Evolutionary conservation across 2,797 vertebrate species (phyloP).

Genomic region (Accipiter fasciatus): DNA sequence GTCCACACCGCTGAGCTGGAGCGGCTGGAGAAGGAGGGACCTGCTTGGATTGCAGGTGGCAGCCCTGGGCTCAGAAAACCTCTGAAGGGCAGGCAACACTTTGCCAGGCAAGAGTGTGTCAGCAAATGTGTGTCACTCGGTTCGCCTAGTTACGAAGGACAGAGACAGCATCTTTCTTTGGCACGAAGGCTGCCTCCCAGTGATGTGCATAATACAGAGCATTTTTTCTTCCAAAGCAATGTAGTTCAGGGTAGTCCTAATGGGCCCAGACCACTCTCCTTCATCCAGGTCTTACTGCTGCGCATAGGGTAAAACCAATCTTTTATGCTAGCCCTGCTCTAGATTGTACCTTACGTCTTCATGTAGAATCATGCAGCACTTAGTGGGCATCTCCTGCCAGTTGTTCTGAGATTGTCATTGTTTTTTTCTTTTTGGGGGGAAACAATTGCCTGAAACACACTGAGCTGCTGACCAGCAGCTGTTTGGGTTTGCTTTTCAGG

Average conservation of each 20-base stretch:
- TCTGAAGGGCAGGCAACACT: neutral
- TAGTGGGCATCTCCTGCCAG: neutral
- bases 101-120: neutral
- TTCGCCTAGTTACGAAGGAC: neutral
- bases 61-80: neutral
- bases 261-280: neutral
- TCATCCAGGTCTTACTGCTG: neutral
- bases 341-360: neutral
- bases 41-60: too few species aligned
- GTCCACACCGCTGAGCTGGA: fast-evolving
- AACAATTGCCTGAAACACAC: neutral
- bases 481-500: neutral
- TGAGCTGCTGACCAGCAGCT: neutral
- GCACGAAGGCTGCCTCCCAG: neutral
- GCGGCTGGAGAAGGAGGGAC: neutral
- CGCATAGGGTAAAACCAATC: neutral
- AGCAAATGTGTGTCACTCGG: neutral
- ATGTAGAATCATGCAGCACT: neutral
- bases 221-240: neutral
- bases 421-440: neutral
- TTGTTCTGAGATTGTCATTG: fast-evolving
- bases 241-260: neutral
- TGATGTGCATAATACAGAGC: neutral
- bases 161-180: neutral
- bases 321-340: neutral